Evolutionary conservation across 2,113 vertebrate species (phyloP).

Genomic region (Rhinichthys klamathensis): DNA sequence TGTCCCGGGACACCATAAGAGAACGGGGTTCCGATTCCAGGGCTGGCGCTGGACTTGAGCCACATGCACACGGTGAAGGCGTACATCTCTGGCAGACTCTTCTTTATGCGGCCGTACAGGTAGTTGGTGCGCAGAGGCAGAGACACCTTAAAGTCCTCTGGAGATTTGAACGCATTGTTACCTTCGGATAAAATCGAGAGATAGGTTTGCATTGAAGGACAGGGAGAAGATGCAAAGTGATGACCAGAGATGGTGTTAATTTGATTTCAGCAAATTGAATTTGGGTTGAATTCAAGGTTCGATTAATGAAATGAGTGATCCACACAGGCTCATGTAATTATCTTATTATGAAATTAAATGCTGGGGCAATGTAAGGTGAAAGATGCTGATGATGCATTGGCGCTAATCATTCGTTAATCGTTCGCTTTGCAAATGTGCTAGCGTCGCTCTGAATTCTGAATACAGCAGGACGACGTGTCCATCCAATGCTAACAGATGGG

Average conservation of each 20-base stretch:
- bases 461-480: not conserved
- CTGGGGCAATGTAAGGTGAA: slow-evolving; percentile 3
- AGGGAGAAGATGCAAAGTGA: not conserved
- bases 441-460: slow-evolving; percentile 35
- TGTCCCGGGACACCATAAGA: slow-evolving; percentile 95
- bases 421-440: slow-evolving; percentile 9
- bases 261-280: slow-evolving; percentile 10
- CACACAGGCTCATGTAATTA: not conserved
- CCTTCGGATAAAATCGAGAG: slow-evolving; percentile 70
- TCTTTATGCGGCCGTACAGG: slow-evolving; percentile 94
- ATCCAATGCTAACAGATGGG: slow-evolving; percentile 40
- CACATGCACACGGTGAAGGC: slow-evolving; percentile 97
- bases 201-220: not conserved
- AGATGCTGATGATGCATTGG: slow-evolving; percentile 3
- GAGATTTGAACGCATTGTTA: slow-evolving; percentile 93
- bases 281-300: not conserved
- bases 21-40: slow-evolving; percentile 94
- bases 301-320: not conserved
- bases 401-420: slow-evolving; percentile 6
- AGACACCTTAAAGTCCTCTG: slow-evolving; percentile 95
- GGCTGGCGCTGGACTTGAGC: slow-evolving; percentile 91
- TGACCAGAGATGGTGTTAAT: not conserved
- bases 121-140: slow-evolving; percentile 96
- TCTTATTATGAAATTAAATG: not conserved
- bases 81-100: slow-evolving; percentile 94